Evolutionary conservation across 2,797 vertebrate genomes (phyloP), one percentile per base, ranked within the genome.

Genomic region (Acanthurus tractus): DNA sequence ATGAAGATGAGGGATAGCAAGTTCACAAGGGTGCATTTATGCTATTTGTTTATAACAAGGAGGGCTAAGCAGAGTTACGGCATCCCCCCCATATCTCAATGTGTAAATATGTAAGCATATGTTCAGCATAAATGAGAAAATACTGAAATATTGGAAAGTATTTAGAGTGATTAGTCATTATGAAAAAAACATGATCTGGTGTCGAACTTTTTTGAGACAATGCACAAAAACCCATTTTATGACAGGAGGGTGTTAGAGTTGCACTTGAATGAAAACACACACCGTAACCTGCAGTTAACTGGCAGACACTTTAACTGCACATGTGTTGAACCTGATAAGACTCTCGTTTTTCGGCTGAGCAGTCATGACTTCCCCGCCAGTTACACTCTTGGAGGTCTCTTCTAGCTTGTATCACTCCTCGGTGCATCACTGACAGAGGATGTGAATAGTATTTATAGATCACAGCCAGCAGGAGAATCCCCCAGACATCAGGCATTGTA

Each of bases 391-490:
- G 75, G 81, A 90, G 77, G 87, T 87, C 79, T 92, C 79, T 57
- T 70, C 1, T 29, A 72, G 87, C 76, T 83, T 42, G 71, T 83
- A 78, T 82, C 77, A 6, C 63, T 87, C 64, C 83, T 85, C 42
- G 1, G 81, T 74, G 88, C 76, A 62, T 81, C 46, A 20, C 84
- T 34, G 65, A 86, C 85, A 74, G 82, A 86, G 76, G 80, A 85
- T 73, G 61, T 84, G 81, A 88, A 70, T 72, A 78, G 82, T 89
- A 93, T 93, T 93, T 92, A 91, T 92, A 92, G 91, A 89, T 87
- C 78, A 54, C 59, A 91, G 85, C 74, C 75, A 75, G 79, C 75
- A 70, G 71, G 83, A 91, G 85, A 89, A 88, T 86, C 84, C 90
- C 86, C 89, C 48, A 89, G 87, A 90, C 57, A 18, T 72, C 63